Evolutionary conservation across 30 jellyfish, hydroid and myxozoan species (phyloP).

Genomic region (Cassiopea xamachana): DNA sequence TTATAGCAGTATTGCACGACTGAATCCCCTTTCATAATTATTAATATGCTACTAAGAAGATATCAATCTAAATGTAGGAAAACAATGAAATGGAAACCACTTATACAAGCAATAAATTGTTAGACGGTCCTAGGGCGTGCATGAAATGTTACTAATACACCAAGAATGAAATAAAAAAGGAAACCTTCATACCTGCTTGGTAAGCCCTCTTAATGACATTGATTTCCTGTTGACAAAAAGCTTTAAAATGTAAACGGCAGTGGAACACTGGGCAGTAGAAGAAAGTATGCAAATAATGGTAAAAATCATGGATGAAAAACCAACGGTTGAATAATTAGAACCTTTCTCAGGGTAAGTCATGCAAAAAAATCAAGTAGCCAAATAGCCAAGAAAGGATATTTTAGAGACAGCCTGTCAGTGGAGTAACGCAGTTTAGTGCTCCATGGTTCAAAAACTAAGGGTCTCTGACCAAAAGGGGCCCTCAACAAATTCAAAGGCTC

Average conservation of each 20-base stretch:
- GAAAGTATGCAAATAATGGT: background rate
- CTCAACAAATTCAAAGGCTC: no score
- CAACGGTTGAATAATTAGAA: no score
- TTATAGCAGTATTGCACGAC: background rate
- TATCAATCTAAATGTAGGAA: background rate
- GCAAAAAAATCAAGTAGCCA: no score
- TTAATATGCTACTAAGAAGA: background rate
- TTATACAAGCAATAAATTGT: no score
- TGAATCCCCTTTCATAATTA: background rate
- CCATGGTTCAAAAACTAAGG: no score
- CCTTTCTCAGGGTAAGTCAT: no score
- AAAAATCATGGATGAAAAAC: no score
- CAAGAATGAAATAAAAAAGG: background rate
- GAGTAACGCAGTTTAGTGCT: no score
- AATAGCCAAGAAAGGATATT: no score
- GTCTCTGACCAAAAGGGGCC: no score
- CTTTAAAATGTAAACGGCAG: background rate
- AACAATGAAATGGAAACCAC: no score
- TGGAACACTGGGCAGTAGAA: background rate
- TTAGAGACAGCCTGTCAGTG: no score
- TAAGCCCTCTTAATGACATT: conserved; percentile 88
- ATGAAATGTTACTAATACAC: background rate
- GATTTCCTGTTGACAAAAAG: conserved; percentile 66
- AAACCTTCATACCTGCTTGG: conserved; percentile 72
- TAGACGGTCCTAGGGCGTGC: background rate